phyloP scores from a whole-genome alignment of 2,797 vertebrate species.

The Malacoraja senta region DNA sequence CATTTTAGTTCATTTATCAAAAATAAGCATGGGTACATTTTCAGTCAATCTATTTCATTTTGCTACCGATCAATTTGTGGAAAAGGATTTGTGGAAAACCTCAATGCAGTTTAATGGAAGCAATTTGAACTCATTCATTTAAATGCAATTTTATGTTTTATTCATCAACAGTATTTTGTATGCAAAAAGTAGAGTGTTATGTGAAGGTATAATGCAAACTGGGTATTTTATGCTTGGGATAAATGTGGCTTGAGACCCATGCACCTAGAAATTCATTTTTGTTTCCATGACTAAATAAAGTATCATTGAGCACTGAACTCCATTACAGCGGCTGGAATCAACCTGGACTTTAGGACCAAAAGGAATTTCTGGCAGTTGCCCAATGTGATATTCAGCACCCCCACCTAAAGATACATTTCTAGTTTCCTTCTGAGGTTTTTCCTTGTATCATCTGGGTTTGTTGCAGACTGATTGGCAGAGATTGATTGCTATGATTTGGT shows the following conservation, averaged over 20 bases:
- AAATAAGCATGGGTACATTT: no score
- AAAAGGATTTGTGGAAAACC: not conserved
- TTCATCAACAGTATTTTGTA: not conserved
- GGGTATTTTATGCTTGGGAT: not conserved
- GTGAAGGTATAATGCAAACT: not conserved
- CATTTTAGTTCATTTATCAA: no score
- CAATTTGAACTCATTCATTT: not conserved
- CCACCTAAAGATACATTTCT: no score
- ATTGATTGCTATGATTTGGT: not conserved
- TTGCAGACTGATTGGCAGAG: not conserved
- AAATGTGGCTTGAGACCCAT: not conserved
- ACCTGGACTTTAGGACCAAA: no score
- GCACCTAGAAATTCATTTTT: no score
- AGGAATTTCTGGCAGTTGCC: no score
- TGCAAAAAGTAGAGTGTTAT: no score
- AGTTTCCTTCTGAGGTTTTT: not conserved
- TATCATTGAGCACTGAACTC: no score
- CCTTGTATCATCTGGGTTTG: not conserved
- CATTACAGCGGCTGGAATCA: no score
- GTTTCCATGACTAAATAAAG: no score
- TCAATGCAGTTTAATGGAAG: not conserved
- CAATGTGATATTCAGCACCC: no score
- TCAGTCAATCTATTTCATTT: no score
- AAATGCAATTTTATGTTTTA: not conserved
- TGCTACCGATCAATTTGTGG: not conserved